Conservation (phyloP, 2,113 vertebrate species). For the Galeopterus variegatus region DNA sequence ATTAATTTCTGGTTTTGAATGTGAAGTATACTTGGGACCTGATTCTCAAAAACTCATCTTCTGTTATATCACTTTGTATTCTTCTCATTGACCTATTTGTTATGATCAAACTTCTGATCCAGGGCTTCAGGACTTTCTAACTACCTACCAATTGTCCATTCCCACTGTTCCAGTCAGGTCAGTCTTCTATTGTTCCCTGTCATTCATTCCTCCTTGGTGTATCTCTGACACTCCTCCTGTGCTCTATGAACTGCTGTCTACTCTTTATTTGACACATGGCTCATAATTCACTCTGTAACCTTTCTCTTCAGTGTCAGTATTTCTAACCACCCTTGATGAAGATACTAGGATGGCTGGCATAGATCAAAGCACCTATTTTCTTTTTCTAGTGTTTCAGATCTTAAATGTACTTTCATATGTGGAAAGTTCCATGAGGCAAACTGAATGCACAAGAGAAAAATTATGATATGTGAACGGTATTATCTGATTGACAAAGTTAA, state of each 20-base stretch:
- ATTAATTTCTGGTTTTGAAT: neutral
- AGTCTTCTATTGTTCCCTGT: neutral
- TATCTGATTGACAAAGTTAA: neutral
- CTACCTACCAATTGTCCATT: neutral
- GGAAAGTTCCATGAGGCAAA: neutral
- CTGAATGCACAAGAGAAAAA: neutral
- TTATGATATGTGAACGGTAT: neutral
- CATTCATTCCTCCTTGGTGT: neutral
- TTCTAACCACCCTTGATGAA: neutral
- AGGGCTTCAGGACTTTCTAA: neutral
- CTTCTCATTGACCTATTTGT: neutral
- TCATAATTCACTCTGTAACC: neutral
- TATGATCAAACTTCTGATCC: neutral
- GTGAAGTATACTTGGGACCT: neutral
- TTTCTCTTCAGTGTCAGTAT: neutral
- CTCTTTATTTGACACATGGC: neutral
- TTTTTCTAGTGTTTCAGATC: constrained; percentile 34
- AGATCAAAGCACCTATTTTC: constrained; percentile 24
- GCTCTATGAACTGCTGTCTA: too few species aligned
- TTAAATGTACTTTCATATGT: constrained; percentile 15
- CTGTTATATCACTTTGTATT: neutral
- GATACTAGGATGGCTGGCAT: neutral
- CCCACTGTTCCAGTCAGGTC: neutral
- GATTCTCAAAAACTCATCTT: neutral
- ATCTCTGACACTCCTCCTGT: neutral